phyloP scores from a whole-genome alignment of 2,797 vertebrate species.

The Poliocrania exsul region DNA sequence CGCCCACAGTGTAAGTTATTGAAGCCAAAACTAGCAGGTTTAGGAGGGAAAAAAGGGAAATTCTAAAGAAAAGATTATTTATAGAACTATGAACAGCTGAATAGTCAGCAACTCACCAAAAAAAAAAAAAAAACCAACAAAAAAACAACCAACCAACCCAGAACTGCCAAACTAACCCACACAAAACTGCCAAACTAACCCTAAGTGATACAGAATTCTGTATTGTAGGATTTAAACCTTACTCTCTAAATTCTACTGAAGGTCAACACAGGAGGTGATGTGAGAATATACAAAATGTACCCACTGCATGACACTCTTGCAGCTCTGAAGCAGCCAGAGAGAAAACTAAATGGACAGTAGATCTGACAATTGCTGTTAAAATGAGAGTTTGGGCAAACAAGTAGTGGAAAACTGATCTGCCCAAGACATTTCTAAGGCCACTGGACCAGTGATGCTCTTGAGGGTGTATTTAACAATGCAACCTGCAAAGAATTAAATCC shows the following conservation, averaged over 20 bases:
- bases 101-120: neutral
- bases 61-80: neutral
- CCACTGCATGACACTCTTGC: neutral
- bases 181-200: neutral
- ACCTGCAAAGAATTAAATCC: neutral
- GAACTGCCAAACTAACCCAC: neutral
- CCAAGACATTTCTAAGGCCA: neutral
- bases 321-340: neutral
- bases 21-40: neutral
- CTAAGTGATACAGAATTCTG: neutral
- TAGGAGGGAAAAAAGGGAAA: rapidly evolving
- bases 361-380: neutral
- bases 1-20: neutral
- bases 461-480: neutral
- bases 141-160: neutral
- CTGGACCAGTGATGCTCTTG: neutral
- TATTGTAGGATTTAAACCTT: neutral
- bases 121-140: neutral
- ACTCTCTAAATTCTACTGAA: neutral
- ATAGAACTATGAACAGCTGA: neutral
- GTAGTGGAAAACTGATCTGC: neutral
- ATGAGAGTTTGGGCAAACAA: neutral
- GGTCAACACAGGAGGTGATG: neutral
- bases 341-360: neutral
- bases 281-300: rapidly evolving